A percentile compares a stretch with the other conserved stretches of the same genome.
Conservation (phyloP, 2,888 invertebrate genomes). For the Zelleria hepariella region DNA sequence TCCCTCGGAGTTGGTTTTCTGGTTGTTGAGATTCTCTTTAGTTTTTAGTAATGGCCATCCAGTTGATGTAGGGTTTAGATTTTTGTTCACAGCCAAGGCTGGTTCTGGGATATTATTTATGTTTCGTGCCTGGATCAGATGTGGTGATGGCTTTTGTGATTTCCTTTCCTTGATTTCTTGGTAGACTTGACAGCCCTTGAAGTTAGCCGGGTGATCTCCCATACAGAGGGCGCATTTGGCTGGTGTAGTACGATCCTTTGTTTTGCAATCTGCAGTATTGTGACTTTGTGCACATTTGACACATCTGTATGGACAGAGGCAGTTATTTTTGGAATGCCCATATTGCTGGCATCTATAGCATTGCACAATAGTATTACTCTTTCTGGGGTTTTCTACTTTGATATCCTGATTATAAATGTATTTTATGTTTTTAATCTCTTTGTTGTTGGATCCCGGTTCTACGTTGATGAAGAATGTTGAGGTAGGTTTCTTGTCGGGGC, state of each 20-base stretch:
- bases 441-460: background rate
- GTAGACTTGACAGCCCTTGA: conserved; percentile 1
- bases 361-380: background rate
- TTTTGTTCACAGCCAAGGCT: too few species aligned
- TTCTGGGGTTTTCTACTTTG: background rate
- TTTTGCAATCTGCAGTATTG: conserved; percentile 6
- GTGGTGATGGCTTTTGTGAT: background rate
- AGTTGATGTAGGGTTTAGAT: too few species aligned
- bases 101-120: too few species aligned
- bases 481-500: background rate
- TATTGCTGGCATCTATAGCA: too few species aligned
- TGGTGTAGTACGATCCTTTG: conserved; percentile 4
- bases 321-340: too few species aligned
- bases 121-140: background rate
- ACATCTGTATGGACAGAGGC: conserved; percentile 7
- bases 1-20: too few species aligned
- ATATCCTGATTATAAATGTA: background rate
- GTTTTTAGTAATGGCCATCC: too few species aligned
- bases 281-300: conserved; percentile 8
- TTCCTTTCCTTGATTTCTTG: background rate
- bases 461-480: background rate
- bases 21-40: too few species aligned
- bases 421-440: background rate
- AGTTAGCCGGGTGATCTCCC: conserved; percentile 3
- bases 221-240: conserved; percentile 7